Evolutionary conservation across 2,113 vertebrate genomes (phyloP), one percentile per base, ranked within the genome.

Genomic region (human (Homo sapiens)): DNA sequence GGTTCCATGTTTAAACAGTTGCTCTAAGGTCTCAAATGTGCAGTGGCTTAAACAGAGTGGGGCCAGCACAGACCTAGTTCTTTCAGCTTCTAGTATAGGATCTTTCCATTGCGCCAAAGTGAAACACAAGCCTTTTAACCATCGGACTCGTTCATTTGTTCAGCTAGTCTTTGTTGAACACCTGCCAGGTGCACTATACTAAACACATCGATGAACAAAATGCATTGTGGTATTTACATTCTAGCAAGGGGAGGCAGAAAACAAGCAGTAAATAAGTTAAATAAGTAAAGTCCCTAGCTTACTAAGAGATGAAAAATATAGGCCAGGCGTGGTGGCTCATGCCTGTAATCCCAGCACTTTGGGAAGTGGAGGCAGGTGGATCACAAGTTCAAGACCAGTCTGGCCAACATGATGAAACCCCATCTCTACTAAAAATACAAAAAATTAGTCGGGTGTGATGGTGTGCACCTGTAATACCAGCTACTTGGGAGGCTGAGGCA

Each of bases 171-270:
- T 16, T 20, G 18, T 22, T 5, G 32, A 83, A 30, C 30, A 32
- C 55, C n/a, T 45, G 43, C 40, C 59, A 20, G 59, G 48, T 25
- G 23, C 9, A 3, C 7, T 50, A 22, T 40, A 38, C 52, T 38
- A 76, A 85, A 32, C 25, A 14, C 2, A 2, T 1, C 2, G 3
- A 5, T 8, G 8, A 48, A 20, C 43, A 43, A 35, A 79, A 30
- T 4, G 38, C 72, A 40, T 1, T 2, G 3, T 23, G 68, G 38
- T 0, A 3, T 45, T 55, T 8, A 18, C 17, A 0, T 5, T 17
- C n/a, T 23, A 20, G 40, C 22, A 0, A n/a, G 27, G 4, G 16
- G 22, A 16, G 43, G 38, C 48, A 0, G 10, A 87, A 50, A 79
- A 8, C 7, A 55, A 48, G 17, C 38, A 27, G 66, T 35, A 72